phyloP scores from a whole-genome alignment of 2,113 vertebrate genomes.

The Mionectes macconnelli region DNA sequence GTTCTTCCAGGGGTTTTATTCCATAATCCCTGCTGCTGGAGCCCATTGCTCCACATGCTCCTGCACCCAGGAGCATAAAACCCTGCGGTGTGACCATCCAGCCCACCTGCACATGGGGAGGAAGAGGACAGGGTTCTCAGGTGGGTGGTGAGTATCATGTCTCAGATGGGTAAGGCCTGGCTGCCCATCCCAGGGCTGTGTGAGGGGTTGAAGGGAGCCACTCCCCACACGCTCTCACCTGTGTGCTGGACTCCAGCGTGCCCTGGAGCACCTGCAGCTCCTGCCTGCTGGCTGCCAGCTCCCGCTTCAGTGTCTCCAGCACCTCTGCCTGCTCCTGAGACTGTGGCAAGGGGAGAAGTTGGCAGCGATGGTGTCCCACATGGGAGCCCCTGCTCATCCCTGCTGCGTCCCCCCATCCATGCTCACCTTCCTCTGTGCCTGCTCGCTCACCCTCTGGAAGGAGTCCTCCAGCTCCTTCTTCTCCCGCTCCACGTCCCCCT shows the following conservation, averaged over 20 bases:
- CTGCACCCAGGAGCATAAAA: not conserved
- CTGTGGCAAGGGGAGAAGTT: slow-evolving; percentile 58
- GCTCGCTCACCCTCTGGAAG: slow-evolving; percentile 84
- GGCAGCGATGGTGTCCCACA: accelerated
- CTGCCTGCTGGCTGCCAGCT: slow-evolving; percentile 82
- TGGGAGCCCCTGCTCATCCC: not conserved
- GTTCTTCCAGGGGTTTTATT: not conserved
- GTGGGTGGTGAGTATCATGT: accelerated
- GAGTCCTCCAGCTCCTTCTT: slow-evolving; percentile 90
- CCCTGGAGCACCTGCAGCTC: slow-evolving; percentile 83
- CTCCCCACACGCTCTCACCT: slow-evolving; percentile 70
- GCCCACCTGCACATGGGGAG: not conserved
- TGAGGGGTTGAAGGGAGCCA: not conserved
- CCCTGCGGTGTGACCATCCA: not conserved
- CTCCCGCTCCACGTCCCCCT: slow-evolving; percentile 87
- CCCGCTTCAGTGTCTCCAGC: slow-evolving; percentile 84
- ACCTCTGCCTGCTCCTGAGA: slow-evolving; percentile 85
- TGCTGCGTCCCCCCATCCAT: accelerated
- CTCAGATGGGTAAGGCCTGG: not conserved
- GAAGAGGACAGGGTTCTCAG: not conserved
- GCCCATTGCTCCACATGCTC: not conserved
- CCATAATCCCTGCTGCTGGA: not conserved
- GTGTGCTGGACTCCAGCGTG: slow-evolving; percentile 76
- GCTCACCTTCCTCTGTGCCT: slow-evolving; percentile 83
- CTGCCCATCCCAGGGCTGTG: not conserved